A percentile compares a stretch with the other conserved stretches of the same genome.
phyloP scores from a whole-genome alignment of 2,888 invertebrate genomes.

The Tachina fera region DNA sequence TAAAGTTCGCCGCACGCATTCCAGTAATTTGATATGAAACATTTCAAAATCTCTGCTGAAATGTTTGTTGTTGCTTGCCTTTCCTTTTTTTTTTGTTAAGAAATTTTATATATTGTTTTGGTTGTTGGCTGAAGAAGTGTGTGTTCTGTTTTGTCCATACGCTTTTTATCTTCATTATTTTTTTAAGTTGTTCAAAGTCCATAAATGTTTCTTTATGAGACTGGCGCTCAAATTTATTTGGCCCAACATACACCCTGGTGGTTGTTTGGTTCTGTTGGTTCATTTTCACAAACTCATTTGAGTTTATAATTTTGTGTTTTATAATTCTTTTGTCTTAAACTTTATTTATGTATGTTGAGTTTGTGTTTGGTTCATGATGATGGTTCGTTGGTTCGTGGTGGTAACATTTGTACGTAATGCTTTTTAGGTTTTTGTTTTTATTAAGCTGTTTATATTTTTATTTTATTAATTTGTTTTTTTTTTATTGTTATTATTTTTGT shows the following conservation, averaged over 20 bases:
- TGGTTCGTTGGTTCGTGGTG: conserved; percentile 18
- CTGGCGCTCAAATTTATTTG: conserved; percentile 17
- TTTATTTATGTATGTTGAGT: conserved; percentile 31
- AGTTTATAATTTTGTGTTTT: conserved; percentile 18
- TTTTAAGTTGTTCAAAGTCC: conserved; percentile 50
- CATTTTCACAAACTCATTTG: conserved; percentile 4
- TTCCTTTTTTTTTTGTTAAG: neutral
- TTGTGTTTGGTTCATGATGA: neutral
- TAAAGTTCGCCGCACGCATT: conserved; percentile 5
- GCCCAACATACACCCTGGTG: neutral
- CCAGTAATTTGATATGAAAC: neutral
- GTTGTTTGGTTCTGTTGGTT: neutral
- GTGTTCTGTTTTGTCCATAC: conserved; percentile 4
- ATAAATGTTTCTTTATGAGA: conserved; percentile 5
- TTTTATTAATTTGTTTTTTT: neutral
- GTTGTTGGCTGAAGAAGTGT: conserved; percentile 12
- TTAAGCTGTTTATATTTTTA: conserved; percentile 33
- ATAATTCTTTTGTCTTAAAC: conserved; percentile 31
- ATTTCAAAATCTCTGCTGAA: conserved; percentile 4
- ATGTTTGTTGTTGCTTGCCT: neutral
- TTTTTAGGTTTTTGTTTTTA: conserved; percentile 16
- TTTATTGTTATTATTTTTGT: neutral
- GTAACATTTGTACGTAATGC: conserved; percentile 49
- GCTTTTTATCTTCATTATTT: conserved; percentile 55
- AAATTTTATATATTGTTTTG: conserved; percentile 26